phyloP scores from a whole-genome alignment of 2,888 invertebrate genomes.

The Carterocephalus palaemon region DNA sequence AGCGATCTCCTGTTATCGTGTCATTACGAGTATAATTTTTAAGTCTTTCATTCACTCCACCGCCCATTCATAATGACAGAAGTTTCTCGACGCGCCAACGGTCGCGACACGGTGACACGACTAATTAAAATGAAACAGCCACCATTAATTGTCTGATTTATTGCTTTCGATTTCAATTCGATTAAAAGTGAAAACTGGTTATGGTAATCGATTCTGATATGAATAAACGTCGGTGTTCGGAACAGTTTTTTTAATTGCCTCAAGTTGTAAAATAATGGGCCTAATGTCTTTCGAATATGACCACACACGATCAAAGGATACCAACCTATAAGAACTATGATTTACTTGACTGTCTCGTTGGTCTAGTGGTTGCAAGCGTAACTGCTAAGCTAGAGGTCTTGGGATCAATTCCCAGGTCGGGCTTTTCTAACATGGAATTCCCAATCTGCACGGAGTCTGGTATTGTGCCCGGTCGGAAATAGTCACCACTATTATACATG shows the following conservation, averaged over 20 bases:
- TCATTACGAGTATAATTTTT: constrained; percentile 41
- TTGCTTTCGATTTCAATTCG: constrained; percentile 10
- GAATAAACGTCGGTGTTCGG: constrained; percentile 1
- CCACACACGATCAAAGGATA: no score
- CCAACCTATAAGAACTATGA: no score
- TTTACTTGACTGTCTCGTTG: no score
- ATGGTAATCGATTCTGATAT: constrained; percentile 19
- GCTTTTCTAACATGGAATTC: no score
- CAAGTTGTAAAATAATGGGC: background rate
- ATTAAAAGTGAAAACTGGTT: constrained; percentile 21
- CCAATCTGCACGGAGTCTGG: no score
- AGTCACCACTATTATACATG: no score
- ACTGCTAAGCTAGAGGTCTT: no score
- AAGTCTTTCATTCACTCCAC: constrained; percentile 42
- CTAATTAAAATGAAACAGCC: constrained; percentile 6
- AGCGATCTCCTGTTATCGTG: constrained; percentile 36
- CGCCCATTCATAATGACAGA: constrained; percentile 35
- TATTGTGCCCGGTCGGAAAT: no score
- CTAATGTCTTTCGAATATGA: no score
- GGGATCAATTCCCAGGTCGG: no score
- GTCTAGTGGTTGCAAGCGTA: no score
- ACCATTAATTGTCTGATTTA: constrained; percentile 20
- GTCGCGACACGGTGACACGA: constrained; percentile 1
- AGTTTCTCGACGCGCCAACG: constrained; percentile 26
- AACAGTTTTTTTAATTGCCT: no score